A percentile compares a stretch with the other conserved stretches of the same genome.
Evolutionary conservation across 2,113 vertebrate genomes (phyloP).

Genomic region (Mixornis gularis): DNA sequence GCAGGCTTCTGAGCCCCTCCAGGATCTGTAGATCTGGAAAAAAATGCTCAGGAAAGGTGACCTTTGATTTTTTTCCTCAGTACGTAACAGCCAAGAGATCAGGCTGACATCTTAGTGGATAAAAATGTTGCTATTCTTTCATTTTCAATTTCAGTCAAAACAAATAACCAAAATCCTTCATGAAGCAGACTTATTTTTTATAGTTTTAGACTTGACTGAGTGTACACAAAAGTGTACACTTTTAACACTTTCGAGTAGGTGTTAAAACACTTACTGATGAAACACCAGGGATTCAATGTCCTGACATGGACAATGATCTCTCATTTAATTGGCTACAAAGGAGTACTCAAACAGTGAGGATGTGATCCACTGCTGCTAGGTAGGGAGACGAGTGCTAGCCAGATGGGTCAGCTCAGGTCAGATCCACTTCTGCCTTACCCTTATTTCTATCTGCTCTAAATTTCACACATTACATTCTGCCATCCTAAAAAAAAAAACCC

Average conservation of each 20-base stretch:
- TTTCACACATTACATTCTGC: neutral
- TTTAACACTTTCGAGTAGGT: neutral
- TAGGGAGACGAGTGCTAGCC: neutral
- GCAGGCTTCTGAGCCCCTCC: neutral
- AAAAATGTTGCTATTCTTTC: neutral
- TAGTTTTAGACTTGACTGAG: neutral
- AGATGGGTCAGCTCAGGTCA: neutral
- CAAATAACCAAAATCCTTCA: neutral
- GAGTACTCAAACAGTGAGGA: neutral
- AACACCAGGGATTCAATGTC: neutral
- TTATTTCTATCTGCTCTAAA: neutral
- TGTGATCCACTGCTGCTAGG: neutral
- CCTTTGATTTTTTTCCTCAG: neutral
- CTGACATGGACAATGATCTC: neutral
- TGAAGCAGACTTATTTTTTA: neutral
- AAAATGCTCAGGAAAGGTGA: neutral
- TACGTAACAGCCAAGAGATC: neutral
- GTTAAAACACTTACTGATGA: neutral
- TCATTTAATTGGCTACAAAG: neutral
- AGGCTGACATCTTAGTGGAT: neutral
- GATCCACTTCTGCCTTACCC: neutral
- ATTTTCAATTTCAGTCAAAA: neutral
- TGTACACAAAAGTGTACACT: too few species aligned
- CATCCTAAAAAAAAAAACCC: neutral
- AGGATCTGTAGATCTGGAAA: neutral